These are phyloP conservation scores for Seriola dumerili DNA, from an alignment of 2,113 vertebrate species.

Conservation along the genomic window DNA sequence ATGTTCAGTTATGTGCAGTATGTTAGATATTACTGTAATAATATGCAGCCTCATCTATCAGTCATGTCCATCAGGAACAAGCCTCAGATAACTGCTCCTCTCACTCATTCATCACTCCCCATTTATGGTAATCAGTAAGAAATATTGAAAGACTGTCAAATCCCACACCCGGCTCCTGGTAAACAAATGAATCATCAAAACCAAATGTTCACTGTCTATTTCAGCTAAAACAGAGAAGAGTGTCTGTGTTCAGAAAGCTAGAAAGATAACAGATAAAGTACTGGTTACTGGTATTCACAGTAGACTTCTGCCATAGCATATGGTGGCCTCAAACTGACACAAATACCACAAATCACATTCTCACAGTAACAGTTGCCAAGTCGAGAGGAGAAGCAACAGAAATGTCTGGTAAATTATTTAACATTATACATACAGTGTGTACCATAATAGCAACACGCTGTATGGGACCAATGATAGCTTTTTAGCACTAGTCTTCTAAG, in stretches of 20 bases:
- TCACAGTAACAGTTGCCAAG: constrained; percentile 30
- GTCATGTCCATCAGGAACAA: neutral
- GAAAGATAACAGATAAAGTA: constrained; percentile 13
- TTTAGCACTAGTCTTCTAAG: neutral
- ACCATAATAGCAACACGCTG: neutral
- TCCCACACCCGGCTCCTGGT: constrained; percentile 13
- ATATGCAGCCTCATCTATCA: neutral
- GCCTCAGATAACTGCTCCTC: constrained; percentile 22
- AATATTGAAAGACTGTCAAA: constrained; percentile 29
- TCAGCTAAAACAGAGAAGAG: constrained; percentile 22
- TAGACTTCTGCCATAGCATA: constrained; percentile 56
- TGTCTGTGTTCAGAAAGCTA: neutral
- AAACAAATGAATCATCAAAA: constrained; percentile 54
- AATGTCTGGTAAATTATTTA: constrained; percentile 11
- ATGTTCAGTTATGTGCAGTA: neutral
- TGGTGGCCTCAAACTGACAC: constrained; percentile 58
- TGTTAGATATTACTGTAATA: neutral
- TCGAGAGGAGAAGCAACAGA: neutral
- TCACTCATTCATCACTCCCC: neutral
- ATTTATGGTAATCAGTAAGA: constrained; percentile 21
- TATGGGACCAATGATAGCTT: neutral
- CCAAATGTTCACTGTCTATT: constrained; percentile 35
- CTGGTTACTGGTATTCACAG: constrained; percentile 32
- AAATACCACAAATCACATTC: constrained; percentile 49
- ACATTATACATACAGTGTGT: neutral